Percentiles rank a stretch among this genome's conserved stretches.
Conservation (phyloP, 2,797 vertebrate genomes). For the Gallinago solitaria region DNA sequence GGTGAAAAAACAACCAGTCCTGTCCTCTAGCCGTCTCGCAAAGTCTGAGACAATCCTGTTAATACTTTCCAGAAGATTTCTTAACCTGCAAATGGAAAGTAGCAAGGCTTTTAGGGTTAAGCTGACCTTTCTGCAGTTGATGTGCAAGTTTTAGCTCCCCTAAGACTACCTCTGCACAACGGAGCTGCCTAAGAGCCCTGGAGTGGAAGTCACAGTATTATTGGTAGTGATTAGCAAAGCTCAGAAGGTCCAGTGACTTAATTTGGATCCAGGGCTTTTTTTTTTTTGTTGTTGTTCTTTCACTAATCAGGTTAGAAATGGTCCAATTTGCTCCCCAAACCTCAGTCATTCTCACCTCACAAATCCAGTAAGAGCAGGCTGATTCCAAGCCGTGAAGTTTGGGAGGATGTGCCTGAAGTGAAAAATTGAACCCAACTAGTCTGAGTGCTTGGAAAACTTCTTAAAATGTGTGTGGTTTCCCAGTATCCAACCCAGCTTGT, state of each 20-base stretch:
- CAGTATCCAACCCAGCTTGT: not conserved
- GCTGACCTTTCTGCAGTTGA: not conserved
- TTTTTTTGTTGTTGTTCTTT: not conserved
- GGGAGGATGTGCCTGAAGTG: fast-evolving
- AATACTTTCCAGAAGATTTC: not conserved
- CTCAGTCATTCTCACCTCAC: not conserved
- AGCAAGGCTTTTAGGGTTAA: not conserved
- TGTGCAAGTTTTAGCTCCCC: not conserved
- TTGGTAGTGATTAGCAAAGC: not conserved
- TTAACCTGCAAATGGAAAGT: not conserved
- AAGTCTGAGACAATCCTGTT: not conserved
- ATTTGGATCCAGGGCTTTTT: not conserved
- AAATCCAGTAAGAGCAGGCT: not conserved
- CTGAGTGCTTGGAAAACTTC: not conserved
- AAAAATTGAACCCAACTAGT: not conserved
- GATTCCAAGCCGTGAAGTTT: not conserved
- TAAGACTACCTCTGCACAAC: not conserved
- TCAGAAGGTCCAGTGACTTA: not conserved
- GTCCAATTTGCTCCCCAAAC: not conserved
- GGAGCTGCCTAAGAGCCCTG: not conserved
- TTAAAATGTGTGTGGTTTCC: not conserved
- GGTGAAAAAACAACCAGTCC: not conserved
- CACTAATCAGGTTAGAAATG: not conserved
- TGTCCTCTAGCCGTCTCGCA: not conserved
- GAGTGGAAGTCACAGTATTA: not conserved